Conservation (phyloP, 2,888 invertebrate genomes). For the Bombyx huttoni region DNA sequence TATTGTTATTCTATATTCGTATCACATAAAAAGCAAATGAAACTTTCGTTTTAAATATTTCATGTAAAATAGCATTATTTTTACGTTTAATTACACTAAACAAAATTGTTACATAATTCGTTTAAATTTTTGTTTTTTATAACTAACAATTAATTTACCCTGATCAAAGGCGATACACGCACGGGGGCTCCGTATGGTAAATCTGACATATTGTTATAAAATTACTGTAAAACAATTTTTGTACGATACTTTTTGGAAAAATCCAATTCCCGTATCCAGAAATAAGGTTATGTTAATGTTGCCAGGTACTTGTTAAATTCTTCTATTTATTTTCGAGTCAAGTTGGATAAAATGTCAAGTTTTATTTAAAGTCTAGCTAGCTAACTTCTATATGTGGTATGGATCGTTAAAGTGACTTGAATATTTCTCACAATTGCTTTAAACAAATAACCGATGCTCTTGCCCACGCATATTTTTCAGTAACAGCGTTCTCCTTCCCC, state of each 20-base stretch:
- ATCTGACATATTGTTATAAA: conserved; percentile 43
- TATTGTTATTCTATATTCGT: too few relatives aligned
- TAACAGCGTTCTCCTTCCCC: too few relatives aligned
- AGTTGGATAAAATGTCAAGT: background rate
- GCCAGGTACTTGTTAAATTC: background rate
- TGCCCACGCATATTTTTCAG: too few relatives aligned
- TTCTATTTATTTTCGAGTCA: background rate
- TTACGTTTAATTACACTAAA: conserved; percentile 21
- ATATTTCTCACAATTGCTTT: too few relatives aligned
- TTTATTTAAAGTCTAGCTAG: too few relatives aligned
- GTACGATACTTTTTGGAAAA: conserved; percentile 33
- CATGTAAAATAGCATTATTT: background rate
- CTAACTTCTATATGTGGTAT: too few relatives aligned
- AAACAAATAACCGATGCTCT: too few relatives aligned
- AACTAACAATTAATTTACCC: conserved; percentile 64
- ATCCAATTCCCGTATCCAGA: conserved; percentile 19
- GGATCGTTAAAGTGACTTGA: too few relatives aligned
- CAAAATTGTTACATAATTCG: conserved; percentile 15
- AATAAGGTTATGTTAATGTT: conserved; percentile 24
- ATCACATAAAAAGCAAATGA: conserved; percentile 10
- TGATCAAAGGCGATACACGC: conserved; percentile 85
- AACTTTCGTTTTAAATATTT: conserved; percentile 18
- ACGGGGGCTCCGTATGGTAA: conserved; percentile 77
- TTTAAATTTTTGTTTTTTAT: conserved; percentile 4
- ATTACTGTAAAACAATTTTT: conserved; percentile 22